These are phyloP conservation scores for Callospermophilus lateralis DNA, from an alignment of 2,113 vertebrate genomes.

Conservation along the genomic window DNA sequence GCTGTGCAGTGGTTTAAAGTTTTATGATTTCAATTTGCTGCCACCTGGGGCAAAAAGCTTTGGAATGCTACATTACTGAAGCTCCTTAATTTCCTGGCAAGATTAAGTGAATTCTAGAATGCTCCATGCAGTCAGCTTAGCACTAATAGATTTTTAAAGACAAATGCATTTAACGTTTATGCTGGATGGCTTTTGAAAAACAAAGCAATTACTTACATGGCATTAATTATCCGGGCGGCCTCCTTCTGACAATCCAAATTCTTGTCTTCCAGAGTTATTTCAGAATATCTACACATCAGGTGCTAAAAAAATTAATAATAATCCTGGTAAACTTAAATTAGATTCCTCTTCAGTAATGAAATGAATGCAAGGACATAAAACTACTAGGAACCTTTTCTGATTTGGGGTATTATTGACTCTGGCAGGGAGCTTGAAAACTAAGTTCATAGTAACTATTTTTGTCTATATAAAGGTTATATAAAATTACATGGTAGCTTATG, in stretches of 20 bases:
- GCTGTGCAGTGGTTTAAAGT: slow-evolving; percentile 52
- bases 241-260: slow-evolving; percentile 84
- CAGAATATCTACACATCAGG: slow-evolving; percentile 83
- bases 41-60: slow-evolving; percentile 66
- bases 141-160: slow-evolving; percentile 68
- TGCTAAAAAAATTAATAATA: slow-evolving; percentile 74
- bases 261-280: slow-evolving; percentile 77
- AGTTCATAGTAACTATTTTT: neutral
- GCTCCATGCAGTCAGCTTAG: slow-evolving; percentile 59
- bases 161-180: slow-evolving; percentile 43
- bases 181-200: slow-evolving; percentile 34
- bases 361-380: neutral
- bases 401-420: neutral
- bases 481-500: neutral
- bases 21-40: slow-evolving; percentile 38
- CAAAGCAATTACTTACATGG: slow-evolving; percentile 88
- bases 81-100: slow-evolving; percentile 59
- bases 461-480: neutral
- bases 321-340: neutral
- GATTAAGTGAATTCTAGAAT: slow-evolving; percentile 21
- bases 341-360: neutral
- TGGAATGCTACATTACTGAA: slow-evolving; percentile 40
- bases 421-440: neutral
- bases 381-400: neutral
- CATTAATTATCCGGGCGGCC: slow-evolving; percentile 83